These are phyloP conservation scores for Oreochromis mossambicus DNA, from an alignment of 2,797 vertebrate genomes.

Conservation along the genomic window DNA sequence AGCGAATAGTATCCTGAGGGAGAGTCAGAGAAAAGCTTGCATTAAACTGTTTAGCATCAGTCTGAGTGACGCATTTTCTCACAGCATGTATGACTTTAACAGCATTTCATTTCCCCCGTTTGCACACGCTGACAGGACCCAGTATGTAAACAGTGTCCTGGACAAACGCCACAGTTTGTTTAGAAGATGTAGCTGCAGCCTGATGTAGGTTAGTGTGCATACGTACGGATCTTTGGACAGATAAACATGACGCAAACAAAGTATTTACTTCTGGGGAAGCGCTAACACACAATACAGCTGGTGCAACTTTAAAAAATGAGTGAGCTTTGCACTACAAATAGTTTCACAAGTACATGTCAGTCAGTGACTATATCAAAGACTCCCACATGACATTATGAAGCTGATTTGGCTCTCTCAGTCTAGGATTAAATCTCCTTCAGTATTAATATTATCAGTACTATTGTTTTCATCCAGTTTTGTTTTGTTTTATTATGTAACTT, in stretches of 20 bases:
- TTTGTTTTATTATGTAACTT: neutral
- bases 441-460: neutral
- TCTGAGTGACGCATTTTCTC: neutral
- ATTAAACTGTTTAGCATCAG: neutral
- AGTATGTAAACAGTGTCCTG: slow-evolving; percentile 5
- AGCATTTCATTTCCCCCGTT: neutral
- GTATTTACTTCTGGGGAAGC: neutral
- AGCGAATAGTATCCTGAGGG: slow-evolving; percentile 75
- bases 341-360: neutral
- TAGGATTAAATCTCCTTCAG: neutral
- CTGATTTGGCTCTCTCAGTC: neutral
- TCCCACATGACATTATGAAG: neutral
- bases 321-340: neutral
- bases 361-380: neutral
- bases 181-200: neutral
- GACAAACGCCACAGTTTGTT: neutral
- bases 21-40: neutral
- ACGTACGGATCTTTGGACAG: neutral
- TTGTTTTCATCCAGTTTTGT: neutral
- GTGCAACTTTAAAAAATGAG: neutral
- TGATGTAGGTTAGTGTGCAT: neutral
- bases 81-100: neutral
- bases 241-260: neutral
- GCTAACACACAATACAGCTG: neutral
- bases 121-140: neutral